Evolutionary conservation across 1,140 invertebrate species (phyloP).

Genomic region (Tetramorium simillimum): DNA sequence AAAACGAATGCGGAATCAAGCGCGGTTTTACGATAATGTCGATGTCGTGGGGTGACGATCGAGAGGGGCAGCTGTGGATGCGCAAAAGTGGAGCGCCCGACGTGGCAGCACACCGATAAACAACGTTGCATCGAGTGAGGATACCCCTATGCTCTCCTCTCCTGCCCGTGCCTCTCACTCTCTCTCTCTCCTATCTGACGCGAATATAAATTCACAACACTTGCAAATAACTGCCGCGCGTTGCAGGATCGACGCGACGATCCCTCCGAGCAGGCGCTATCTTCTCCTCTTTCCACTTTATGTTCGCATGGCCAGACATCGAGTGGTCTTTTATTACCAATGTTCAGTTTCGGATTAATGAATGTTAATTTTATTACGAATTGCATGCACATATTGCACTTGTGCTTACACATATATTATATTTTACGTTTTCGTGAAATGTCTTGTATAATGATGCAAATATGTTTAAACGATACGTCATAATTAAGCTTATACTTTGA

Average conservation of each 20-base stretch:
- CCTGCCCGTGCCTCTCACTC: slow-evolving; percentile 38
- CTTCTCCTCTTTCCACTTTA: slow-evolving; percentile 52
- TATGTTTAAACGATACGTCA: background rate
- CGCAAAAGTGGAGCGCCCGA: slow-evolving; percentile 75
- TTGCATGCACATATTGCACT: background rate
- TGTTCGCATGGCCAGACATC: slow-evolving; percentile 23
- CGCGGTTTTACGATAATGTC: slow-evolving; percentile 69
- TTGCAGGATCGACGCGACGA: slow-evolving; percentile 78
- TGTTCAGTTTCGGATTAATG: slow-evolving; percentile 37
- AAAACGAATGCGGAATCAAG: slow-evolving; percentile 61
- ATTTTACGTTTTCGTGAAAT: background rate
- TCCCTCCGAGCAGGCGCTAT: slow-evolving; percentile 67
- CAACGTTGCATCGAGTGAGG: slow-evolving; percentile 76
- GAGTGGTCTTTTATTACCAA: slow-evolving; percentile 43
- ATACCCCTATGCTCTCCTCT: slow-evolving; percentile 61
- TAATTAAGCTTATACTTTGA: background rate
- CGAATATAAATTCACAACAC: slow-evolving; percentile 81
- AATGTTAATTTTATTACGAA: slow-evolving; percentile 37
- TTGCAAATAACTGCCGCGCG: slow-evolving; percentile 80
- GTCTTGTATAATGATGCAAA: background rate
- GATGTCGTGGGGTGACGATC: slow-evolving; percentile 51
- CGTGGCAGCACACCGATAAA: slow-evolving; percentile 78
- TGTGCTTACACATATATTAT: background rate
- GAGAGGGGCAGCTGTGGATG: slow-evolving; percentile 59
- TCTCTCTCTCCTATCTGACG: slow-evolving; percentile 51